Evolutionary conservation across 2,888 invertebrate genomes (phyloP).

Genomic region (Orgyia antiqua): DNA sequence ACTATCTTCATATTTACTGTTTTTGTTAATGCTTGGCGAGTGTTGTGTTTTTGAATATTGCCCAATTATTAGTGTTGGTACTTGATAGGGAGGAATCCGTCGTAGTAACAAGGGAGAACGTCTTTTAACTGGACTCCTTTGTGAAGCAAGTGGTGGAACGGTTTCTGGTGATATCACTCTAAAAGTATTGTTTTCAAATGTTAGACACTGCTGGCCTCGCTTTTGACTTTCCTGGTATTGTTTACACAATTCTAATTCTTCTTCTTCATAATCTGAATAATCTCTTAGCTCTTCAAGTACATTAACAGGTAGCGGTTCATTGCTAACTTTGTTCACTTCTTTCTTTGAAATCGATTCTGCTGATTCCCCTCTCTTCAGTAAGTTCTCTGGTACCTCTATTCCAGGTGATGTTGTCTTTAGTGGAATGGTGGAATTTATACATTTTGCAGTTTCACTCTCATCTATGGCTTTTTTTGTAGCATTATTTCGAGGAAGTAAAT

Average conservation of each 20-base stretch:
- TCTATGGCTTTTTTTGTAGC: too few relatives aligned
- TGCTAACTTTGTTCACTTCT: background rate
- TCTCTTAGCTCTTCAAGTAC: background rate
- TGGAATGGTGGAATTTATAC: too few relatives aligned
- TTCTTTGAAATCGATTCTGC: too few relatives aligned
- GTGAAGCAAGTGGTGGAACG: background rate
- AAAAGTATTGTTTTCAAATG: background rate
- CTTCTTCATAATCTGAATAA: constrained; percentile 1
- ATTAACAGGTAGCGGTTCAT: background rate
- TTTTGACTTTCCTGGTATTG: background rate
- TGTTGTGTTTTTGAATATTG: background rate
- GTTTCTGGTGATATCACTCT: background rate
- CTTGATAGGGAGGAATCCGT: background rate
- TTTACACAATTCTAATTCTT: background rate
- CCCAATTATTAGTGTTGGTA: constrained; percentile 1
- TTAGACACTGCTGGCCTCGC: background rate
- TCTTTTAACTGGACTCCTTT: background rate
- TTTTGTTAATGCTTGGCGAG: too few relatives aligned
- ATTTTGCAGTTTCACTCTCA: too few relatives aligned
- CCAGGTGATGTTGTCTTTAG: too few relatives aligned
- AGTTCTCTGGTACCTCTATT: too few relatives aligned
- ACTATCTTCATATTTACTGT: too few relatives aligned
- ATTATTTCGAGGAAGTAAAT: too few relatives aligned
- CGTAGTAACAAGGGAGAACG: background rate
- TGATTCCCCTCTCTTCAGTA: too few relatives aligned